Evolutionary conservation across 1,140 invertebrate species (phyloP), one percentile per base, ranked within the genome.

Genomic region (Trachymyrmex septentrionalis): DNA sequence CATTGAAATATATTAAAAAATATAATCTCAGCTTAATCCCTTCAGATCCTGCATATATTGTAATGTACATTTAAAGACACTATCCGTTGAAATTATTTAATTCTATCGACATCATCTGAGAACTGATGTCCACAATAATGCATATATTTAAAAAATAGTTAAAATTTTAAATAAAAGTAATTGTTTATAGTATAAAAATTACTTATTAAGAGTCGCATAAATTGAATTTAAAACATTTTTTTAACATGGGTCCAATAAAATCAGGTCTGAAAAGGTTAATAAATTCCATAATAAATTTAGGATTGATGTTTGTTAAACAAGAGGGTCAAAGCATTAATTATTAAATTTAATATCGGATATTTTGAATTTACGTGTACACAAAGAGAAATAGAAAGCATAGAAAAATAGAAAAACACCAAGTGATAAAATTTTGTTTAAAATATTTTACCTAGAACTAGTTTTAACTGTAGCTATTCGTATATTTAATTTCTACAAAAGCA

Each of bases 281-380:
- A 44, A 44, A 59, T 67, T 67, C 48, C 4, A 55, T 21, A 6
- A 30, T 53, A 53, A 81, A 69, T 55, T 27, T 27, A 12, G 14
- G 21, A 55, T 24, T 1, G 2, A 55, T 55, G 61, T 57, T 69
- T 38, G 4, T 69, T 24, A 5, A 80, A 4, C 30, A 50, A 34
- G 0, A 80, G 4, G 9, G 24, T 67, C 14, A 53, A 24, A 81
- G 19, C 3, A 1, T 14, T 1, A 76, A 16, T n/a, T 9, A 66
- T 66, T 66, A 66, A 50, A 64, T 53, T 78, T 80, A 53, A 53
- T 38, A 19, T 64, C 6, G 3, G 3, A 64, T n/a, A 66, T 78
- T 53, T 27, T 21, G 27, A 44, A 44, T 44, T 21, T 57, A 7
- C 19, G 14, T 3, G 21, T 38, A 34, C 44, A 9, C 34, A 59